Evolutionary conservation across 2,113 vertebrate genomes (phyloP).

Genomic region (Ciconia boyciana): DNA sequence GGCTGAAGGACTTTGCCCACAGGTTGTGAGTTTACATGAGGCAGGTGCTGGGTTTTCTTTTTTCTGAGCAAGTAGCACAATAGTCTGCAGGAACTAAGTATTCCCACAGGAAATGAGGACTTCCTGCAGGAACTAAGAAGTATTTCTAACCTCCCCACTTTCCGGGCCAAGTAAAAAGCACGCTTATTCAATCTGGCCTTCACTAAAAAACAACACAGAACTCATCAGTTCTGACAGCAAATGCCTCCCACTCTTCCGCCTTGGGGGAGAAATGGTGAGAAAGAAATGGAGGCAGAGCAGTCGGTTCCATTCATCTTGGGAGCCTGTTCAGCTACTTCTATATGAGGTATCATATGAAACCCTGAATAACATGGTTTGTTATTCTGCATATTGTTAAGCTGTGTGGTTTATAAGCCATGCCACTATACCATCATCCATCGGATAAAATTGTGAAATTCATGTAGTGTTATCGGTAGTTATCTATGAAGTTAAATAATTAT

Average conservation of each 20-base stretch:
- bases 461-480: background rate
- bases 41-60: slow-evolving; percentile 26
- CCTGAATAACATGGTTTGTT: background rate
- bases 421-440: background rate
- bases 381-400: background rate
- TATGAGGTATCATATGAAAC: background rate
- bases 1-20: background rate
- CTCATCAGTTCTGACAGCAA: slow-evolving; percentile 40
- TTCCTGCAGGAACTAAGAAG: slow-evolving; percentile 54
- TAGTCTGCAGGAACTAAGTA: slow-evolving; percentile 39
- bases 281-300: slow-evolving; percentile 2
- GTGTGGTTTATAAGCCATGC: background rate
- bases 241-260: slow-evolving; percentile 19
- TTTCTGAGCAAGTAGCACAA: slow-evolving; percentile 31
- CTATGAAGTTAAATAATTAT: slow-evolving; percentile 3
- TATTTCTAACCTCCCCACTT: slow-evolving; percentile 35
- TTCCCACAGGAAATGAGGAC: slow-evolving; percentile 50
- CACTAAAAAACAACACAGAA: slow-evolving; percentile 10
- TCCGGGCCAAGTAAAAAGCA: slow-evolving; percentile 40
- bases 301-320: background rate
- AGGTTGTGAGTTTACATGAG: slow-evolving; percentile 23
- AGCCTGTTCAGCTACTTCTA: background rate
- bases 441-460: background rate
- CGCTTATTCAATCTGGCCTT: slow-evolving; percentile 10
- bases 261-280: slow-evolving; percentile 2